A percentile compares a stretch with the other conserved stretches of the same genome.
phyloP scores from a whole-genome alignment of 2,797 vertebrate species.

The Thalassophryne amazonica region DNA sequence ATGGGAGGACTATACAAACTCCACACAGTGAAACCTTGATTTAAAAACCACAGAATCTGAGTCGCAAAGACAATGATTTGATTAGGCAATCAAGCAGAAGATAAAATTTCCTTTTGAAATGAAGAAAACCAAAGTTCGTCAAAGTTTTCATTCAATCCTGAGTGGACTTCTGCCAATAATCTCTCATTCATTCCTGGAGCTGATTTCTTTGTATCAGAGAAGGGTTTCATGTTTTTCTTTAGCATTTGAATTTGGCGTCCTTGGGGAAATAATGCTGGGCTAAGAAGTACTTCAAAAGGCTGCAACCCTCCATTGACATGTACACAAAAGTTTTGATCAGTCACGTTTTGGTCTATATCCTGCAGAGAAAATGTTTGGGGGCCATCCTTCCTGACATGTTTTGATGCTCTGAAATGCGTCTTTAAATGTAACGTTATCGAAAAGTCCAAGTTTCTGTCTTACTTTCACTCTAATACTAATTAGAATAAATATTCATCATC shows the following conservation, averaged over 20 bases:
- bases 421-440: background rate
- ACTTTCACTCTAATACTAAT: constrained; percentile 3
- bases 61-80: no score
- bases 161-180: constrained; percentile 4
- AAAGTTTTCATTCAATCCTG: constrained; percentile 13
- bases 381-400: no score
- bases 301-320: constrained; percentile 4
- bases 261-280: constrained; percentile 27
- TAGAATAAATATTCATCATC: constrained; percentile 9
- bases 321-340: constrained; percentile 48
- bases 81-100: no score
- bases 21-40: no score
- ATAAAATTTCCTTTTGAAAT: no score
- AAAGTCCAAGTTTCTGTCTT: background rate
- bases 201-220: constrained; percentile 33
- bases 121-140: no score
- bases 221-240: constrained; percentile 33
- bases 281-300: constrained; percentile 44
- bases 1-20: no score
- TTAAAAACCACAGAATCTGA: no score
- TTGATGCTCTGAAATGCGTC: no score
- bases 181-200: constrained; percentile 11
- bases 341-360: constrained; percentile 24
- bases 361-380: constrained; percentile 11
- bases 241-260: constrained; percentile 24